Percentiles rank a stretch among this genome's conserved stretches.
phyloP scores from a whole-genome alignment of 2,113 vertebrate genomes.

The Porphyrio hochstetteri region DNA sequence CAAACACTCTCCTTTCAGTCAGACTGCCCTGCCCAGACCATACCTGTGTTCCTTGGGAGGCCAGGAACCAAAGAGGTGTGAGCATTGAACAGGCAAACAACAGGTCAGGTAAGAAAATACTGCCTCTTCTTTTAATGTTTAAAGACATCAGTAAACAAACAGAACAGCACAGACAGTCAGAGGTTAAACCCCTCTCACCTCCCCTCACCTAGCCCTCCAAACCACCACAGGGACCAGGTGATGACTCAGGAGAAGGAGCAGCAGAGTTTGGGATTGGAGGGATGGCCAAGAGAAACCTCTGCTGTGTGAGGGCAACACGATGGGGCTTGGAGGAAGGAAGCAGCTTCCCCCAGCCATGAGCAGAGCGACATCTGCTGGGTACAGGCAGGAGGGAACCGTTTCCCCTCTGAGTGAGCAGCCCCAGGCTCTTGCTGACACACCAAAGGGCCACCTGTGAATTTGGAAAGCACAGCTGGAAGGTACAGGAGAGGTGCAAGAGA shows the following conservation, averaged over 20 bases:
- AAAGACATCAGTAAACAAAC: slow-evolving; percentile 72
- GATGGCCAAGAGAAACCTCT: not conserved
- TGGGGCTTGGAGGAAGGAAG: not conserved
- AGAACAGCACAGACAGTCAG: slow-evolving; percentile 47
- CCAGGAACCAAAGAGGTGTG: not conserved
- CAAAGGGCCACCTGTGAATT: not conserved
- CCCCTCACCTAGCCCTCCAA: not conserved
- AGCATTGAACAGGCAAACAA: not conserved
- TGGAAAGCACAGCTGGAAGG: not conserved
- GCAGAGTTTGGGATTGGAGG: not conserved
- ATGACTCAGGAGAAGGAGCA: not conserved
- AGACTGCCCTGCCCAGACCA: not conserved
- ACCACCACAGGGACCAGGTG: not conserved
- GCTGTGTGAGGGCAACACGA: not conserved
- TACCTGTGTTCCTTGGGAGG: not conserved
- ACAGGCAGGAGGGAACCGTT: not conserved
- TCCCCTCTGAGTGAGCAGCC: not conserved
- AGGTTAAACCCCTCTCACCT: not conserved
- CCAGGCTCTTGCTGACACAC: not conserved
- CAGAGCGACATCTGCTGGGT: not conserved
- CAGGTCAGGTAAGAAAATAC: slow-evolving; percentile 74
- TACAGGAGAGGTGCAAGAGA: not conserved
- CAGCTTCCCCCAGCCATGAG: not conserved
- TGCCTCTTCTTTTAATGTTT: slow-evolving; percentile 77
- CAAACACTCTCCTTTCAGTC: not conserved